These are phyloP conservation scores for Ophiothrix spiculata DNA, from an alignment of 35 echinoderm and acorn worm species.

Conservation along the genomic window DNA sequence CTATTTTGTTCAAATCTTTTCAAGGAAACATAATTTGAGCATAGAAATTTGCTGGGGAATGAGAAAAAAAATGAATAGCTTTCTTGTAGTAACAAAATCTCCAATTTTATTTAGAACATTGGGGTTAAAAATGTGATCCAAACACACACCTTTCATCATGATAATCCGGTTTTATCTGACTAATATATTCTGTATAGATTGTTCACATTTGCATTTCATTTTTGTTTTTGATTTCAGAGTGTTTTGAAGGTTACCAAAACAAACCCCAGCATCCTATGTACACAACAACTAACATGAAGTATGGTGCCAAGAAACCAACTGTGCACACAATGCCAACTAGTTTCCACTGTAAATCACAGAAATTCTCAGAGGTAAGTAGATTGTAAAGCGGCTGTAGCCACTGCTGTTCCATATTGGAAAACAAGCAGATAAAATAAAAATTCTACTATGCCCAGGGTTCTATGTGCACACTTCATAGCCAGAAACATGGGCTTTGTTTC, in stretches of 20 bases:
- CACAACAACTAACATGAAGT: slow-evolving; percentile 81
- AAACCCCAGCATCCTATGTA: slow-evolving; percentile 94
- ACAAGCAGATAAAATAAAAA: no score
- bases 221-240: slow-evolving; percentile 45
- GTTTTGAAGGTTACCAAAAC: slow-evolving; percentile 80
- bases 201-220: no score
- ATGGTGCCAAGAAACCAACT: slow-evolving; percentile 67
- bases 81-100: neutral
- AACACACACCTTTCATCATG: neutral
- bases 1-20: no score
- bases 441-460: no score
- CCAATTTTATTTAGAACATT: neutral
- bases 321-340: slow-evolving; percentile 93
- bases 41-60: no score
- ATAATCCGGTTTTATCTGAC: neutral
- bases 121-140: neutral
- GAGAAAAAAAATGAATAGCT: no score
- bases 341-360: slow-evolving; percentile 80
- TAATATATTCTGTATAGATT: no score
- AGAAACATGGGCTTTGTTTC: no score
- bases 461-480: no score
- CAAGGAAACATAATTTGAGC: no score
- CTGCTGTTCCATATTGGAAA: neutral
- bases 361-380: slow-evolving; percentile 89
- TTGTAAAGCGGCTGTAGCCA: no score